Base-by-base conservation (phyloP, 2,797 vertebrate species). In the Tinamus major region DNA sequence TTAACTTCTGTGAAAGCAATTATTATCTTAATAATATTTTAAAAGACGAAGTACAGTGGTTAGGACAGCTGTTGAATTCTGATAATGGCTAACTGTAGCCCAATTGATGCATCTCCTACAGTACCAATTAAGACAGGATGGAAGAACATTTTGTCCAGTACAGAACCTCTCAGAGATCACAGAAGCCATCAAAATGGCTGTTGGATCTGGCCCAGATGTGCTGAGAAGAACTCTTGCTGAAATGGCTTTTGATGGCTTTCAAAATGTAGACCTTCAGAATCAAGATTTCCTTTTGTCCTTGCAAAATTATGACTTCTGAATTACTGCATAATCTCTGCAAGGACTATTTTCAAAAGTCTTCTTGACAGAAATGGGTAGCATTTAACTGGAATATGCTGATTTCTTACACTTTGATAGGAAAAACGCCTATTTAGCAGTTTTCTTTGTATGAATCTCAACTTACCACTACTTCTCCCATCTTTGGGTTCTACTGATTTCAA, bases 41-140 rank as follows among this genome's bases (percentile, higher is more conserved):
- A 75, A 48, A 92, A 71, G 72, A 92, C 56, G 39, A 92, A 86
- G 90, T 92, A n/a, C 48, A 92, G 59, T 24, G 37, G 55, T 90
- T 91, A 87, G 35, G n/a, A 80, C 77, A 96, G 35, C 39, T 49
- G 79, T 2, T 83, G 56, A 76, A 92, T 75, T 85, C 56, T 65
- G 56, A 81, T 41, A 63, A 18, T 6, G 44, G 46, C 33, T 72
- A 88, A 70, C 44, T 17, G 16, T 41, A 55, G 41, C 24, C 24
- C 12, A 88, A 59, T n/a, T 35, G 41, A 46, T 48, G 29, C 20
- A 27, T 12, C 13, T 74, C 65, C 29, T n/a, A 77, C 27, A 75
- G 59, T 1, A 14, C n/a, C 64, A 63, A 53, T 48, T 46, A 76
- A 65, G 33, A 42, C 0, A 55, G n/a, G 42, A 88, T 21, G 13